Conservation (phyloP, 2,888 invertebrate genomes). For the Lordiphosa andalusiaca region DNA sequence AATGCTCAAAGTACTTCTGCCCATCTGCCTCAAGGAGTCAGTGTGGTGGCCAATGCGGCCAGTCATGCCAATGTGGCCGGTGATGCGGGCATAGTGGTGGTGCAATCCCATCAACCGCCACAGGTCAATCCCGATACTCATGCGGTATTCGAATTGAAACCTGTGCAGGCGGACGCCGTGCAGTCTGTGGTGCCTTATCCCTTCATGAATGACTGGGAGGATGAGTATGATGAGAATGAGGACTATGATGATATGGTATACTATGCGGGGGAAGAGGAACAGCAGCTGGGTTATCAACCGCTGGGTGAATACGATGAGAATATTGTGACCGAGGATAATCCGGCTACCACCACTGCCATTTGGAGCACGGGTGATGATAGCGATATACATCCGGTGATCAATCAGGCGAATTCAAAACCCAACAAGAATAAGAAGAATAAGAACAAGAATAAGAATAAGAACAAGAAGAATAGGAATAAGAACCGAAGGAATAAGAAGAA, state of each 20-base stretch:
- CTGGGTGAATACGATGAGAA: slow-evolving; percentile 45
- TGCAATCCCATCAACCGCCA: slow-evolving; percentile 66
- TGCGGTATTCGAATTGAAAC: slow-evolving; percentile 72
- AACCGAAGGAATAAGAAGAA: slow-evolving; percentile 28
- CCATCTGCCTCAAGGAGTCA: slow-evolving; percentile 46
- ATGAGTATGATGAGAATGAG: slow-evolving; percentile 15
- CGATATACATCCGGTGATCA: slow-evolving; percentile 42
- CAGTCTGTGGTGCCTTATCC: slow-evolving; percentile 12
- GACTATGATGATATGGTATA: slow-evolving; percentile 17
- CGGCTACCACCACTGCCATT: slow-evolving; percentile 47
- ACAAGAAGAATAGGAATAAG: slow-evolving; percentile 16
- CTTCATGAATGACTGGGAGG: slow-evolving; percentile 2
- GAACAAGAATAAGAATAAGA: slow-evolving; percentile 27
- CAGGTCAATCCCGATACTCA: slow-evolving; percentile 76
- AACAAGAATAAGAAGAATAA: slow-evolving; percentile 9
- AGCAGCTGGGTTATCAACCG: slow-evolving; percentile 24
- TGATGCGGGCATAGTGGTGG: slow-evolving; percentile 61
- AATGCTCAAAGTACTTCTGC: slow-evolving; percentile 10
- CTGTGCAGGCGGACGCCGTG: slow-evolving; percentile 32
- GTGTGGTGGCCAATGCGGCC: slow-evolving; percentile 48
- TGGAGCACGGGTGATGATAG: slow-evolving; percentile 59
- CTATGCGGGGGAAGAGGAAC: slow-evolving; percentile 25
- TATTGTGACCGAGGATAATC: slow-evolving; percentile 45
- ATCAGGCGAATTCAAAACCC: slow-evolving; percentile 35
- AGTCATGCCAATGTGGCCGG: slow-evolving; percentile 52